These are phyloP conservation scores for Coelinius sp. DNA, from an alignment of 2,888 invertebrate species.

Conservation along the genomic window DNA sequence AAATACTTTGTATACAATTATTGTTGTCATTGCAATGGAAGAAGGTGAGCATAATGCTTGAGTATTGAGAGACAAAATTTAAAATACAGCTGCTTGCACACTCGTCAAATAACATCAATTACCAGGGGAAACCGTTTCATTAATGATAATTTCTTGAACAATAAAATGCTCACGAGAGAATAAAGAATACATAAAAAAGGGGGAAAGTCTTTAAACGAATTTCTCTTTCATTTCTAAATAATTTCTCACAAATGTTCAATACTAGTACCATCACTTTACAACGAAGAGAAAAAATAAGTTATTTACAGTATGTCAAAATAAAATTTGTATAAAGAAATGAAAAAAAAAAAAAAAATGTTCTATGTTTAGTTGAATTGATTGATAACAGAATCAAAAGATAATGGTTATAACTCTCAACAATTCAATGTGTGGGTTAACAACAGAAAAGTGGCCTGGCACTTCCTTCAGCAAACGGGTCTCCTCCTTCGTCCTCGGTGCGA, in stretches of 20 bases:
- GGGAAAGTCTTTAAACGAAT: not conserved
- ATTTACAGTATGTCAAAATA: not conserved
- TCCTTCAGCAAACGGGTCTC: slow-evolving; percentile 18
- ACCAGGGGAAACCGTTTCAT: slow-evolving; percentile 2
- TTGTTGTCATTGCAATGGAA: not conserved
- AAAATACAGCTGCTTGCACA: slow-evolving; percentile 5
- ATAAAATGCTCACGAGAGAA: not conserved
- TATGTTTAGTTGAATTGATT: not conserved
- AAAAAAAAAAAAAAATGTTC: not conserved
- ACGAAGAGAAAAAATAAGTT: not conserved
- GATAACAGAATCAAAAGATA: slow-evolving; percentile 7
- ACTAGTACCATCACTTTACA: not conserved
- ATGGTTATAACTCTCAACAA: not conserved
- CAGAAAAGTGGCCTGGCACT: slow-evolving; percentile 9
- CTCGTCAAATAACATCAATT: not conserved
- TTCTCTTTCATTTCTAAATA: not conserved
- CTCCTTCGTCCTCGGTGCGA: slow-evolving; percentile 32
- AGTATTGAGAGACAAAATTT: slow-evolving; percentile 15
- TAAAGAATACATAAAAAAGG: not conserved
- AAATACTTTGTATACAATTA: slow-evolving; percentile 21
- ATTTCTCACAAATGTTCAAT: not conserved
- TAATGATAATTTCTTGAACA: not conserved
- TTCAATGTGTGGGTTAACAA: slow-evolving; percentile 4
- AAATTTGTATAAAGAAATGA: not conserved
- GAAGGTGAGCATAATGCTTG: not conserved